Evolutionary conservation across 2,113 vertebrate species (phyloP).

Genomic region (Gymnogyps californianus): DNA sequence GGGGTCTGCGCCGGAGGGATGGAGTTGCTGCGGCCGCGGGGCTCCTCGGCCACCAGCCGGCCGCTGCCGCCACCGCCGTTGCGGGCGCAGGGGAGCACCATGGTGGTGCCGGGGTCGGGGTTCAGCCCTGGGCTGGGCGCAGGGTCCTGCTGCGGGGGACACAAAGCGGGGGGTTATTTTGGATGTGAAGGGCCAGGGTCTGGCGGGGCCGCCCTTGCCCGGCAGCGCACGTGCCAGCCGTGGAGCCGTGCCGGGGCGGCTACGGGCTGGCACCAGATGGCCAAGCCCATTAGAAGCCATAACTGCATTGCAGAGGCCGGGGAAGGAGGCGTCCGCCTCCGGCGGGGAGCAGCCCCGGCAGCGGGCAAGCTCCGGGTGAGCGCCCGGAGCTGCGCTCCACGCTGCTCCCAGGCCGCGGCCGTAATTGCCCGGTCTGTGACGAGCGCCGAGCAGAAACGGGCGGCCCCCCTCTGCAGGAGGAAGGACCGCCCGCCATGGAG

Average conservation of each 20-base stretch:
- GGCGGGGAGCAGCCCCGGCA: neutral
- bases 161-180: neutral
- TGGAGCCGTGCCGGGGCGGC: neutral
- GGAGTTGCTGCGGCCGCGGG: constrained; percentile 70
- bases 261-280: neutral
- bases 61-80: neutral
- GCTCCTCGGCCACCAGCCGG: constrained; percentile 12
- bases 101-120: neutral
- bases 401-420: rapidly evolving
- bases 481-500: neutral
- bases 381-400: rapidly evolving
- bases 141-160: neutral
- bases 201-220: rapidly evolving
- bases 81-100: constrained; percentile 28
- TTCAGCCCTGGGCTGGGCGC: neutral
- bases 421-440: neutral
- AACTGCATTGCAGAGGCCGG: neutral
- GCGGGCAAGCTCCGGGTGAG: neutral
- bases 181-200: rapidly evolving
- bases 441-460: neutral
- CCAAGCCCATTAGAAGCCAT: constrained; percentile 38
- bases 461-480: too few relatives aligned
- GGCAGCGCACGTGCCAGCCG: rapidly evolving
- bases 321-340: neutral
- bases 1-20: constrained; percentile 68